Percentiles rank a stretch among this genome's conserved stretches.
Evolutionary conservation across 1,140 invertebrate genomes (phyloP).

Genomic region (Euwallacea similis): DNA sequence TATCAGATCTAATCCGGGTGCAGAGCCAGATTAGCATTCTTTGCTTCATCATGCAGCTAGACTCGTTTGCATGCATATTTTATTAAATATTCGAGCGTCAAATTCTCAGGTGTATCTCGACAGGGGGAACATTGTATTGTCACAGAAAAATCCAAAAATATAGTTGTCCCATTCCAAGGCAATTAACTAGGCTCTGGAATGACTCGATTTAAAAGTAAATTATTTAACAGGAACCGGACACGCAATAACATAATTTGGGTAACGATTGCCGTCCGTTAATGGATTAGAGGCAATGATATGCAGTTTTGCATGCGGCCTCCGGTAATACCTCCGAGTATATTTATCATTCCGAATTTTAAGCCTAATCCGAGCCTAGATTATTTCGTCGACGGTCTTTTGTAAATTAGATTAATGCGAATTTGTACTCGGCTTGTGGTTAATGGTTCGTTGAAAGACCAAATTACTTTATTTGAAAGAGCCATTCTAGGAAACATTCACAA

Average conservation of each 20-base stretch:
- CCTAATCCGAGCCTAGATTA: conserved; percentile 24
- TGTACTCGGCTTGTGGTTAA: neutral
- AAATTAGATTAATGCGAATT: conserved; percentile 27
- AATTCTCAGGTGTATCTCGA: too few relatives aligned
- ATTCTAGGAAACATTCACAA: too few relatives aligned
- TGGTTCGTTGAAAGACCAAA: neutral
- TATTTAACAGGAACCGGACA: conserved; percentile 19
- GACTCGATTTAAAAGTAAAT: conserved; percentile 26
- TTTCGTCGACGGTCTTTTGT: conserved; percentile 24
- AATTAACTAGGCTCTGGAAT: neutral
- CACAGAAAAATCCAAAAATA: too few relatives aligned
- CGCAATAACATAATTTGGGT: conserved; percentile 32
- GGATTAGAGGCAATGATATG: conserved; percentile 32
- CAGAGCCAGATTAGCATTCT: conserved; percentile 7
- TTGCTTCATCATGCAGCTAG: neutral
- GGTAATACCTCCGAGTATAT: conserved; percentile 23
- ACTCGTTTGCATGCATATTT: conserved; percentile 9
- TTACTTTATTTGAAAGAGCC: too few relatives aligned
- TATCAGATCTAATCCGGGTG: neutral
- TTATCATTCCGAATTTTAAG: conserved; percentile 26
- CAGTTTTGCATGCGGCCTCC: conserved; percentile 22
- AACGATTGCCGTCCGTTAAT: conserved; percentile 28
- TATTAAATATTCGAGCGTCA: neutral
- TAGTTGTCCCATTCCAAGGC: too few relatives aligned
- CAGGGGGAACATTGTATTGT: too few relatives aligned